Evolutionary conservation across 2,113 vertebrate genomes (phyloP).

Genomic region (Diphyllodes magnificus): DNA sequence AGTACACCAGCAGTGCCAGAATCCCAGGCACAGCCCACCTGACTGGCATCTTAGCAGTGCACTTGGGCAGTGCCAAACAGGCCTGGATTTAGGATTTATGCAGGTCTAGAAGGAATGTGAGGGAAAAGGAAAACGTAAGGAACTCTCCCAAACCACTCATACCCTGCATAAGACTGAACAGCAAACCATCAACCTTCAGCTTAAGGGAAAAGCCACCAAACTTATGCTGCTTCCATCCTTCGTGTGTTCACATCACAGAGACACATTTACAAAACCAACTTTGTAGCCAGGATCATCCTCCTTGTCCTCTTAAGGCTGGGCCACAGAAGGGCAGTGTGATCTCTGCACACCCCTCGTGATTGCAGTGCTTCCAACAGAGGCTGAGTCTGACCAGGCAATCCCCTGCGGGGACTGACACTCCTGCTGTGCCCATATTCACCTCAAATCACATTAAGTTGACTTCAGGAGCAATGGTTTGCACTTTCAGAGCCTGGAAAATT

Average conservation of each 20-base stretch:
- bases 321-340: not conserved
- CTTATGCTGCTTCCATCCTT: not conserved
- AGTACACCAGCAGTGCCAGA: not conserved
- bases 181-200: not conserved
- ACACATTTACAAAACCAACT: not conserved
- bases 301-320: not conserved
- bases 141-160: not conserved
- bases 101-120: not conserved
- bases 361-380: not conserved
- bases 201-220: not conserved
- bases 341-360: not conserved
- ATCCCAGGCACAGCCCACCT: not conserved
- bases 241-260: not conserved
- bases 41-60: not conserved
- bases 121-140: not conserved
- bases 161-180: not conserved
- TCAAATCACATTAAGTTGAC: fast-evolving
- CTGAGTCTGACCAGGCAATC: not conserved
- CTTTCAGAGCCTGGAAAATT: not conserved
- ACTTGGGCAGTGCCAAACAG: not conserved
- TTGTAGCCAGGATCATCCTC: not conserved
- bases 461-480: not conserved
- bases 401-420: not conserved
- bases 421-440: not conserved
- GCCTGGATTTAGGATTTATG: not conserved